Percentiles rank a stretch among this genome's conserved stretches.
These are phyloP conservation scores for Lasioglossum albipes DNA, from an alignment of 1,140 invertebrate species.

Conservation along the genomic window DNA sequence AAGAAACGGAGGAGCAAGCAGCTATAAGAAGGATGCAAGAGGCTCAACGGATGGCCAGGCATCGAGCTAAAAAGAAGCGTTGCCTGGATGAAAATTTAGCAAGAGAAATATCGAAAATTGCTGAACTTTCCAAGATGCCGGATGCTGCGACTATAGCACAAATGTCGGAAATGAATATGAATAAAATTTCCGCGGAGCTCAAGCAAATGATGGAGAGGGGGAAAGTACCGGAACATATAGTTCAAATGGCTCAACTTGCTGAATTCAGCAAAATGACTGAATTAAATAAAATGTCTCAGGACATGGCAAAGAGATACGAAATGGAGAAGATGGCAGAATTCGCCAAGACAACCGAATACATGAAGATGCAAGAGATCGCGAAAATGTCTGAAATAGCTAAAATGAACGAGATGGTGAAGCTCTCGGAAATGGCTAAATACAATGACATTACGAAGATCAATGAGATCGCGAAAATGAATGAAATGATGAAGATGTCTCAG, in stretches of 20 bases:
- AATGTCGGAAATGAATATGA: slow-evolving; percentile 79
- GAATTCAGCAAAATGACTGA: slow-evolving; percentile 79
- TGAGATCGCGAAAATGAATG: slow-evolving; percentile 74
- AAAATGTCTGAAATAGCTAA: slow-evolving; percentile 76
- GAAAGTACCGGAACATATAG: slow-evolving; percentile 79
- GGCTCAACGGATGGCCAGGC: slow-evolving; percentile 77
- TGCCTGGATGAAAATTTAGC: slow-evolving; percentile 78
- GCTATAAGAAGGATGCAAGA: slow-evolving; percentile 78
- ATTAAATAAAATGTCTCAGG: slow-evolving; percentile 77
- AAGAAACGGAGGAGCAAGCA: slow-evolving; percentile 77
- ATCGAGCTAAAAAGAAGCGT: slow-evolving; percentile 78
- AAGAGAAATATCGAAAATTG: slow-evolving; percentile 78
- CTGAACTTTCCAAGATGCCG: slow-evolving; percentile 77
- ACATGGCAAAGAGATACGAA: slow-evolving; percentile 78
- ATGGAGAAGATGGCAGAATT: slow-evolving; percentile 79
- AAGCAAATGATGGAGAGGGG: slow-evolving; percentile 80
- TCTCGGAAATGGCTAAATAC: slow-evolving; percentile 77
- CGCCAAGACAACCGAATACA: slow-evolving; percentile 76
- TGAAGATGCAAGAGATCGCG: slow-evolving; percentile 77
- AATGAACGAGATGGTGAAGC: slow-evolving; percentile 79
- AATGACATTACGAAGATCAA: slow-evolving; percentile 77
- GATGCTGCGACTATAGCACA: slow-evolving; percentile 76
- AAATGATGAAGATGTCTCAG: slow-evolving; percentile 78
- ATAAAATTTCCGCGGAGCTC: slow-evolving; percentile 78
- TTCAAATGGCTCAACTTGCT: slow-evolving; percentile 79